Conservation (phyloP, 2,113 vertebrate genomes). For the Tragelaphus scriptus region DNA sequence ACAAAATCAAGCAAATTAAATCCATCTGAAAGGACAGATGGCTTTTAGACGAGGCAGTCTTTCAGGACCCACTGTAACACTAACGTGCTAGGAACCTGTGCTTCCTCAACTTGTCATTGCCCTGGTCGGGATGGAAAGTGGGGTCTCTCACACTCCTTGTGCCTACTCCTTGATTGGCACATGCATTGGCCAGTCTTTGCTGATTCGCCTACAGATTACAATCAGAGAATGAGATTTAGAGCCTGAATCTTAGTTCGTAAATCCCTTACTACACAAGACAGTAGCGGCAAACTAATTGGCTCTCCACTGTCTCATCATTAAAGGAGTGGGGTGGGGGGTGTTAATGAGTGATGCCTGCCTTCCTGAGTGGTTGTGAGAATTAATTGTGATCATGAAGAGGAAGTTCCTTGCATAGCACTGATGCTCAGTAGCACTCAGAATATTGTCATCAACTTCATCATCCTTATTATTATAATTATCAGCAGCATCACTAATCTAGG, state of each 20-base stretch:
- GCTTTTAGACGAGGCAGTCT: not conserved
- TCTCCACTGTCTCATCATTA: not conserved
- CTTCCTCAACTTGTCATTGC: not conserved
- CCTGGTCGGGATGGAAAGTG: not conserved
- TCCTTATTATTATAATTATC: not conserved
- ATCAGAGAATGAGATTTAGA: not conserved
- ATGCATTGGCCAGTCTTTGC: not conserved
- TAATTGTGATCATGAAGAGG: not conserved
- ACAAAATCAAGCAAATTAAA: not conserved
- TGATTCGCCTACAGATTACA: not conserved
- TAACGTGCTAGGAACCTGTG: not conserved
- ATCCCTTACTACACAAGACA: not conserved
- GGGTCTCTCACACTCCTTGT: not conserved
- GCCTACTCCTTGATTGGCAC: not conserved
- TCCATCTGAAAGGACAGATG: not conserved
- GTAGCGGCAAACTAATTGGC: not conserved
- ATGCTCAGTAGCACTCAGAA: not conserved
- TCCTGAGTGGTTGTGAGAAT: not conserved
- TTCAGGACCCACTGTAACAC: not conserved
- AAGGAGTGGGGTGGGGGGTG: fast-evolving
- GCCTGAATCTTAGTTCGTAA: not conserved
- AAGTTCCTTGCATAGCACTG: not conserved
- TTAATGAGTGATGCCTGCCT: not conserved
- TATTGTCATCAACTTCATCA: not conserved
- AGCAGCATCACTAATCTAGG: not conserved